Evolutionary conservation across 2,888 invertebrate species (phyloP).

Genomic region (Synergus gifuensis): DNA sequence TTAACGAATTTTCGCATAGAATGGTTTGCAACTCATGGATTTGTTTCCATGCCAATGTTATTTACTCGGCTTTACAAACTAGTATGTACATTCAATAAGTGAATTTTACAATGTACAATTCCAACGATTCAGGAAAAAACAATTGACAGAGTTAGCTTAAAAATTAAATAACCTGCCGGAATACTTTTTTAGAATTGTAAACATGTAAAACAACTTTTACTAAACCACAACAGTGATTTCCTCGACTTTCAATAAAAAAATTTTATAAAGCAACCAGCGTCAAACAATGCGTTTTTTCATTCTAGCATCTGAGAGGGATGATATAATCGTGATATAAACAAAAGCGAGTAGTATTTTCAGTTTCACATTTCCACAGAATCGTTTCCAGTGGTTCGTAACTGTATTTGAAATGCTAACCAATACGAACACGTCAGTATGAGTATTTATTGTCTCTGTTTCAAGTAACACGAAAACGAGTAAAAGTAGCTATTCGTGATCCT

Average conservation of each 20-base stretch:
- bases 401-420: neutral
- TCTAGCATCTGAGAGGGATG: neutral
- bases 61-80: neutral
- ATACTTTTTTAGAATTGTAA: neutral
- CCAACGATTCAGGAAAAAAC: neutral
- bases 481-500: neutral
- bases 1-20: neutral
- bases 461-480: slow-evolving; percentile 23
- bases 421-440: neutral
- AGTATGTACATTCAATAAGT: neutral
- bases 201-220: neutral
- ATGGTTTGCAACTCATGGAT: neutral
- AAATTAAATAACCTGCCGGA: neutral
- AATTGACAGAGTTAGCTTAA: neutral
- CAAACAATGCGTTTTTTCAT: neutral
- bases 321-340: neutral
- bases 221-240: neutral
- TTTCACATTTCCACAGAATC: neutral
- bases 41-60: neutral
- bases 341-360: neutral
- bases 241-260: neutral
- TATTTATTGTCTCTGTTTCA: neutral
- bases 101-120: slow-evolving; percentile 10
- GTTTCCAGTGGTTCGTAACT: neutral
- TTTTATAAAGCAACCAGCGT: neutral